Conservation (phyloP, 2,797 vertebrate species). For the Adrianichthys oophorus region DNA sequence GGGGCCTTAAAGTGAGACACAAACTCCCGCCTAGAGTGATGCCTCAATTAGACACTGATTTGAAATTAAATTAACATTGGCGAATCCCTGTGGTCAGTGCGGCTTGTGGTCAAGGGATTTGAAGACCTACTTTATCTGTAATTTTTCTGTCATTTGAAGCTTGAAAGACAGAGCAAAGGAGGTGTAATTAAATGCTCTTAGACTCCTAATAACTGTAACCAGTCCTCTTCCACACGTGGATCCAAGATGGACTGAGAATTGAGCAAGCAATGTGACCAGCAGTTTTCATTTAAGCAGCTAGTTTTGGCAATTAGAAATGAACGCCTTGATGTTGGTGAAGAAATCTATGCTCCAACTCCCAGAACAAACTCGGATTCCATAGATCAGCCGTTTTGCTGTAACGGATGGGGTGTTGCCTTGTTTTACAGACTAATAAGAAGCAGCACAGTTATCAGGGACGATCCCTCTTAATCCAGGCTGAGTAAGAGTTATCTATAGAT, state of each 20-base stretch:
- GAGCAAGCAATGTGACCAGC: constrained; percentile 4
- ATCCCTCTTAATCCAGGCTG: constrained; percentile 3
- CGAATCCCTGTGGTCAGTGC: constrained; percentile 50
- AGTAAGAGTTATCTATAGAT: constrained; percentile 6
- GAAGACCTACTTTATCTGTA: constrained; percentile 52
- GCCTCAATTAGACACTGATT: constrained; percentile 60
- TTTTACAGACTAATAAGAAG: neutral
- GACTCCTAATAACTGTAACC: constrained; percentile 37
- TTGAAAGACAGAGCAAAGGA: constrained; percentile 23
- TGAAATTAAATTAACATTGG: constrained; percentile 60
- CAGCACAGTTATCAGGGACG: constrained; percentile 15
- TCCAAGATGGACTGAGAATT: constrained; percentile 20
- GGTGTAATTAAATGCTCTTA: constrained; percentile 59
- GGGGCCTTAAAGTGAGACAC: constrained; percentile 41
- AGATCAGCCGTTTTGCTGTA: constrained; percentile 3
- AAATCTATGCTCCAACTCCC: constrained; percentile 1
- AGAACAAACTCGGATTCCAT: neutral
- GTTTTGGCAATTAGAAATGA: constrained; percentile 2
- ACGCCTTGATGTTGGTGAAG: neutral
- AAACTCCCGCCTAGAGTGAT: constrained; percentile 30
- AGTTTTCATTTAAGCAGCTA: neutral
- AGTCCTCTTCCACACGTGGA: constrained; percentile 23
- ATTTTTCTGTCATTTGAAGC: constrained; percentile 41
- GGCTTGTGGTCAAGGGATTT: constrained; percentile 48
- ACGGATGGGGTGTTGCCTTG: neutral